Evolutionary conservation across 1,140 invertebrate species (phyloP).

Genomic region (Latrodectus geometricus): DNA sequence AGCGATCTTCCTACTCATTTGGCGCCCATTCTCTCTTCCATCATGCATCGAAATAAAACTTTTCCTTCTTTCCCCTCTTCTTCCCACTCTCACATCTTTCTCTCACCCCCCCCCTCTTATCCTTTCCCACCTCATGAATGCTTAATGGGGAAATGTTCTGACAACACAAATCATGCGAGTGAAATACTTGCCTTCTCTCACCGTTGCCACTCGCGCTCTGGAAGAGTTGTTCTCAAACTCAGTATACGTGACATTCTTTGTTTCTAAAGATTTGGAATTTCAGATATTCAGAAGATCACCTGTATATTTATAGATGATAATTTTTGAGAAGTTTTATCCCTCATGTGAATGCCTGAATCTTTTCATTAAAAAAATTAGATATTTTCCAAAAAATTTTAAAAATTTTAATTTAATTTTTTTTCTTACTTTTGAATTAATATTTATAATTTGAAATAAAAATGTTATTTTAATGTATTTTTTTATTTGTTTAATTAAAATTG

Average conservation of each 20-base stretch:
- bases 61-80: not conserved
- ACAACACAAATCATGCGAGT: not conserved
- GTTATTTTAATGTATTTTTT: too few species aligned
- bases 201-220: not conserved
- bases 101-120: not conserved
- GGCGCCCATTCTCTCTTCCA: not conserved
- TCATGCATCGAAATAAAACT: not conserved
- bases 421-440: too few species aligned
- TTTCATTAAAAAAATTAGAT: too few species aligned
- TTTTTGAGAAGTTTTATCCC: too few species aligned
- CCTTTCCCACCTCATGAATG: not conserved
- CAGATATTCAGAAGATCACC: too few species aligned
- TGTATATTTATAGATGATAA: too few species aligned
- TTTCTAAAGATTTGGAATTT: not conserved
- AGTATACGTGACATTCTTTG: not conserved
- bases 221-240: not conserved
- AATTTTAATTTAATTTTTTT: too few species aligned
- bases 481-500: too few species aligned
- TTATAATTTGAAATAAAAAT: too few species aligned
- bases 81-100: not conserved
- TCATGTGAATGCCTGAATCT: too few species aligned
- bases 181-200: not conserved
- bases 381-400: too few species aligned
- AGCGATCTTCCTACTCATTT: not conserved
- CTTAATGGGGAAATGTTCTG: not conserved